These are phyloP conservation scores for Diaperis boleti DNA, from an alignment of 2,888 invertebrate genomes.

Conservation along the genomic window DNA sequence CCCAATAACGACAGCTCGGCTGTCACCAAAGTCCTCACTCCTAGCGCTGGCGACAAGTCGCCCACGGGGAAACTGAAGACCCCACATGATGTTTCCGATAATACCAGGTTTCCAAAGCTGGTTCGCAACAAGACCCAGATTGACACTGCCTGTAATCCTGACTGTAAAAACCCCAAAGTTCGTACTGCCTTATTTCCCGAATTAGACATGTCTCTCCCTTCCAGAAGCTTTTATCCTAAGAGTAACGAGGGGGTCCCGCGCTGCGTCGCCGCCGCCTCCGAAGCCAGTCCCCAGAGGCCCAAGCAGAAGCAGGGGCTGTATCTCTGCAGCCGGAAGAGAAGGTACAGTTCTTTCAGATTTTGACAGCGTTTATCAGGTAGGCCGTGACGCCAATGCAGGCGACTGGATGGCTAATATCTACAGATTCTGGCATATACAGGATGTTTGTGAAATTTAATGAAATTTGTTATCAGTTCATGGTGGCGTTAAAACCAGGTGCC, in stretches of 20 bases:
- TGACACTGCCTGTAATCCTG: slow-evolving; percentile 10
- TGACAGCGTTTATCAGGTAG: no score
- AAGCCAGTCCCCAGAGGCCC: neutral
- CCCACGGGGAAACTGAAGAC: slow-evolving; percentile 61
- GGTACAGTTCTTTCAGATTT: no score
- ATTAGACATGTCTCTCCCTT: slow-evolving; percentile 65
- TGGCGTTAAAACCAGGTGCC: no score
- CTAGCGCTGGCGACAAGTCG: slow-evolving; percentile 49
- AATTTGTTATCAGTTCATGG: no score
- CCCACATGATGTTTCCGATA: slow-evolving; percentile 60
- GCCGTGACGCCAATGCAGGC: no score
- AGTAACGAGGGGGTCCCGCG: slow-evolving; percentile 41
- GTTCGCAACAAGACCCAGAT: slow-evolving; percentile 56
- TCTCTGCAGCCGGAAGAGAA: slow-evolving; percentile 27
- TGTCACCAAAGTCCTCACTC: slow-evolving; percentile 24
- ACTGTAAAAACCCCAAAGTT: slow-evolving; percentile 58
- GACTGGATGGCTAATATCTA: no score
- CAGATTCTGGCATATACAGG: no score
- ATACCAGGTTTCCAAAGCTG: slow-evolving; percentile 56
- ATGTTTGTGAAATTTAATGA: no score
- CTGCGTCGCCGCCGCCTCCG: neutral
- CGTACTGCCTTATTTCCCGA: slow-evolving; percentile 63
- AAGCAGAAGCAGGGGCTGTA: slow-evolving; percentile 3
- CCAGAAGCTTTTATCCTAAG: slow-evolving; percentile 72
- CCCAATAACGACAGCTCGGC: slow-evolving; percentile 42